Evolutionary conservation across 2,113 vertebrate species (phyloP), one percentile per base, ranked within the genome.

Genomic region (Hippocampus mohnikei): DNA sequence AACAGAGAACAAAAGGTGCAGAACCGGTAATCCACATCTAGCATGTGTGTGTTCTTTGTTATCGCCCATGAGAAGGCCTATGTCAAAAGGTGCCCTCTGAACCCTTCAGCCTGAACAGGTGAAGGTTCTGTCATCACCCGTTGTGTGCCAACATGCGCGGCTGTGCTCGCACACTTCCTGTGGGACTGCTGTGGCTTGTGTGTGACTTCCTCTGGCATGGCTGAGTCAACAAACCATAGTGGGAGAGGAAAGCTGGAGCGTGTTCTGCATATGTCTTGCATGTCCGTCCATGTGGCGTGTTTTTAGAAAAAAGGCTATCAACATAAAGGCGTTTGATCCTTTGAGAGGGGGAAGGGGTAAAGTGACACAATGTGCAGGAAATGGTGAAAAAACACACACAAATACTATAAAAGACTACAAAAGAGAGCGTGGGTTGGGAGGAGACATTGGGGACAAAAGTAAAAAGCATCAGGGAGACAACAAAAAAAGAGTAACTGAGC

Each of bases 141-240:
- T 21, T n/a, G 69, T 23, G 64, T 74, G 78, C 29, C 29, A 21
- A 68, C 74, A 65, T 25, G 69, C 21, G 3, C 0, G 20, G 66
- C 73, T 68, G 66, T 44, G 68, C 73, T 76, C 0, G 0, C 58
- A 5, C 3, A 25, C 44, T 88, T 89, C 86, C 88, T 88, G 75
- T 11, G 18, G 42, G 74, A 42, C 63, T 2, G 27, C 69, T 11
- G 76, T 1, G 48, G 59, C 70, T 10, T 53, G 77, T 50, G 77
- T 23, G 81, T 0, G 71, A 84, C 84, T 88, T 91, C 87, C 85
- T 84, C 25, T 62, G 56, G 53, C 68, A 37, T 55, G 3, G 37
- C 88, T 91, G 88, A 84, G 84, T 91, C 88, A 90, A 91, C 87
- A 91, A 64, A 48, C 21, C 74, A 16, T 74, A 66, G 0, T 40